Conservation (phyloP, 2,888 invertebrate species). For the Dasypogon diadema region DNA sequence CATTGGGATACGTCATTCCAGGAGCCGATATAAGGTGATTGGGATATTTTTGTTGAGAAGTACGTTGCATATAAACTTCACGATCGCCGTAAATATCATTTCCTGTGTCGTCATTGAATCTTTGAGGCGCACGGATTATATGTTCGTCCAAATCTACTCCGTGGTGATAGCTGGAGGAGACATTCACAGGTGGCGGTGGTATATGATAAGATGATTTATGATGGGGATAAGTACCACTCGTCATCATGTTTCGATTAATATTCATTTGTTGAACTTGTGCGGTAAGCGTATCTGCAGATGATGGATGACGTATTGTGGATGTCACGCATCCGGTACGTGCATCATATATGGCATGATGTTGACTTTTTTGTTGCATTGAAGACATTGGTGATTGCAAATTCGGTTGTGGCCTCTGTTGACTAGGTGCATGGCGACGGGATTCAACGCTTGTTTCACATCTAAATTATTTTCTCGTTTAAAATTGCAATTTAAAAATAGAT, state of each 20-base stretch:
- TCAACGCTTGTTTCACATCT: slow-evolving; percentile 73
- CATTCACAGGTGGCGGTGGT: slow-evolving; percentile 64
- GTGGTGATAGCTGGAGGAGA: slow-evolving; percentile 61
- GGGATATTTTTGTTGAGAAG: slow-evolving; percentile 64
- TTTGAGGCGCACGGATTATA: slow-evolving; percentile 62
- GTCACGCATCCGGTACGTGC: slow-evolving; percentile 69
- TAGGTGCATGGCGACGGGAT: slow-evolving; percentile 71
- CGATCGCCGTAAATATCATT: slow-evolving; percentile 65
- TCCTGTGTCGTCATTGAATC: slow-evolving; percentile 55
- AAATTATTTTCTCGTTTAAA: slow-evolving; percentile 61
- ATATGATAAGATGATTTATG: slow-evolving; percentile 61
- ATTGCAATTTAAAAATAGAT: too few species aligned
- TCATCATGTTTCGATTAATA: slow-evolving; percentile 58
- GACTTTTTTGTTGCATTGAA: slow-evolving; percentile 61
- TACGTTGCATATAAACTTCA: slow-evolving; percentile 67
- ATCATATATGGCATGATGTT: slow-evolving; percentile 71
- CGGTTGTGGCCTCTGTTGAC: slow-evolving; percentile 69
- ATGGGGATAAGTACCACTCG: slow-evolving; percentile 39
- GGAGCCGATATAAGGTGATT: slow-evolving; percentile 58
- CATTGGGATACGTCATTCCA: slow-evolving; percentile 60
- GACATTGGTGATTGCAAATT: slow-evolving; percentile 66
- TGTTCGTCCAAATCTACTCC: slow-evolving; percentile 61
- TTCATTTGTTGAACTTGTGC: slow-evolving; percentile 60
- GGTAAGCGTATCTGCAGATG: slow-evolving; percentile 53
- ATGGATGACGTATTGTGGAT: slow-evolving; percentile 63